Percentiles rank a stretch among this genome's conserved stretches.
phyloP scores from a whole-genome alignment of 1,140 invertebrate genomes.

The Trinorchestia longiramus region DNA sequence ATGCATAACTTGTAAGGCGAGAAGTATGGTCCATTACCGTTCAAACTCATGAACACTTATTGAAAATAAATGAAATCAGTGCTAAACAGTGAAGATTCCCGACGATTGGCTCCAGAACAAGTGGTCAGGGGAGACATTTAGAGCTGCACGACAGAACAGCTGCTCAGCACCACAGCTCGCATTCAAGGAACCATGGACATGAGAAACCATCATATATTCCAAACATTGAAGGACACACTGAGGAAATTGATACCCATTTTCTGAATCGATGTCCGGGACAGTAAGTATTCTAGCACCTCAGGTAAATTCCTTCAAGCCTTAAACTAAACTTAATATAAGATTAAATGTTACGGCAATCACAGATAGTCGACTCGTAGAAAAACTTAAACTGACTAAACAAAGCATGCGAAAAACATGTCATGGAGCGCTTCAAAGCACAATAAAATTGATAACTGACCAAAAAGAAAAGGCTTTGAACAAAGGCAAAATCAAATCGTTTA shows the following conservation, averaged over 20 bases:
- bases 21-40: constrained; percentile 29
- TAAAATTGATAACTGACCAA: neutral
- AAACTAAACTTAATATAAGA: constrained; percentile 39
- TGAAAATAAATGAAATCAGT: neutral
- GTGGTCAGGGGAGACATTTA: neutral
- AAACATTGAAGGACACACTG: neutral
- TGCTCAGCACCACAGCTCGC: neutral
- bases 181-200: neutral
- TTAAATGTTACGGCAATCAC: constrained; percentile 49
- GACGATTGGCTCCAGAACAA: neutral
- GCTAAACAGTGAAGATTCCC: neutral
- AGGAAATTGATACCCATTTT: neutral
- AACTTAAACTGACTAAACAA: neutral
- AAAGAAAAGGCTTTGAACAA: neutral
- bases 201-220: neutral
- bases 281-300: neutral
- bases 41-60: neutral
- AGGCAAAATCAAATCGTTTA: neutral
- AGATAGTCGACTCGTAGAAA: constrained; percentile 41
- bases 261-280: neutral
- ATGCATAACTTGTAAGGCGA: constrained; percentile 27
- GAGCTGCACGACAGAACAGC: neutral
- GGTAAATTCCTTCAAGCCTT: neutral
- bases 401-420: neutral
- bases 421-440: neutral